Evolutionary conservation across 2,888 invertebrate genomes (phyloP).

Genomic region (Globia sparganii): DNA sequence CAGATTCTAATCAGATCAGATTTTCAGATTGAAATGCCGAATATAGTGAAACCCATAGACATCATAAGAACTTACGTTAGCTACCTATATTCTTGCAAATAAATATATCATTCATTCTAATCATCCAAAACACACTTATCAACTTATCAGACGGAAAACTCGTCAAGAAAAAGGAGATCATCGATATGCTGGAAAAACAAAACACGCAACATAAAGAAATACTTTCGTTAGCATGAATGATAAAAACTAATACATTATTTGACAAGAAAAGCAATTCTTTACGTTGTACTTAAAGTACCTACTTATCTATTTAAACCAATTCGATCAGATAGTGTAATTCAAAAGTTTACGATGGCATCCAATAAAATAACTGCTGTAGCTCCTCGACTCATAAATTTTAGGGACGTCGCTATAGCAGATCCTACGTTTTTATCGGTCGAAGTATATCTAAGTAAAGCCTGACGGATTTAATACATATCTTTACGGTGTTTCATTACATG

Average conservation of each 20-base stretch:
- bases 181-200: constrained; percentile 18
- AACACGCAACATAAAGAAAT: constrained; percentile 19
- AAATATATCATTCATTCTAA: too few relatives aligned
- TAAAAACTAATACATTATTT: constrained; percentile 30
- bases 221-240: constrained; percentile 15
- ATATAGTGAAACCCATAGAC: too few relatives aligned
- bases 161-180: constrained; percentile 9
- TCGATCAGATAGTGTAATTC: constrained; percentile 60
- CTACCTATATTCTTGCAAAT: too few relatives aligned
- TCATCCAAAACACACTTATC: not conserved
- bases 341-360: constrained; percentile 68
- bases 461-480: constrained; percentile 45
- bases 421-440: constrained; percentile 72
- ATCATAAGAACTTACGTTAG: too few relatives aligned
- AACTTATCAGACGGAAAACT: constrained; percentile 2
- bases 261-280: constrained; percentile 45
- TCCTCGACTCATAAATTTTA: constrained; percentile 71
- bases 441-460: constrained; percentile 47
- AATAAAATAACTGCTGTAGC: constrained; percentile 66
- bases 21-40: too few relatives aligned
- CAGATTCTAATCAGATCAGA: not conserved
- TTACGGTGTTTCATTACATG: constrained; percentile 11
- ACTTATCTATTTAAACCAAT: constrained; percentile 52
- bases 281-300: constrained; percentile 40
- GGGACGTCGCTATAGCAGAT: constrained; percentile 71